A percentile compares a stretch with the other conserved stretches of the same genome.
These are phyloP conservation scores for Zaprionus capensis DNA, from an alignment of 1,140 invertebrate species.

Conservation along the genomic window DNA sequence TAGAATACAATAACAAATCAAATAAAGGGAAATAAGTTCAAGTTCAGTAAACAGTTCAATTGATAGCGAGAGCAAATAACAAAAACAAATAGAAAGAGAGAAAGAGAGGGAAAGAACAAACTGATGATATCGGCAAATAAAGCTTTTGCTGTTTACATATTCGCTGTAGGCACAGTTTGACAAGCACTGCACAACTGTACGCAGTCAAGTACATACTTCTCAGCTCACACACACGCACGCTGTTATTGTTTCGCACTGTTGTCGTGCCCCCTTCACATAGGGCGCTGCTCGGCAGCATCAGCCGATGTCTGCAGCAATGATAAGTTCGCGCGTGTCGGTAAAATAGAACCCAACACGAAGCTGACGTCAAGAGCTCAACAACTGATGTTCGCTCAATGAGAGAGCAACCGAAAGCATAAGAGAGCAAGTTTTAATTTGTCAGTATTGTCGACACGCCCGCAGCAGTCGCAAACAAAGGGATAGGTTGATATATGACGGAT, in stretches of 20 bases:
- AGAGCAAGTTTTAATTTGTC: conserved; percentile 22
- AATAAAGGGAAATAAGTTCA: background rate
- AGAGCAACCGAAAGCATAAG: background rate
- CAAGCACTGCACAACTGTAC: conserved; percentile 26
- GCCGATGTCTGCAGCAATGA: conserved; percentile 60
- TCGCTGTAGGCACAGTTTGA: conserved; percentile 43
- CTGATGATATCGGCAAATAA: background rate
- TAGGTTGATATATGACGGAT: background rate
- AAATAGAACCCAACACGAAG: background rate
- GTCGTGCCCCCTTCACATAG: conserved; percentile 12
- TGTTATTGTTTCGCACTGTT: conserved; percentile 12
- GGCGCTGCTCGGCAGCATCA: conserved; percentile 14
- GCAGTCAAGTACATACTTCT: background rate
- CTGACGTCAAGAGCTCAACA: background rate
- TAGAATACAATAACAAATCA: background rate
- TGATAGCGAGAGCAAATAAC: background rate
- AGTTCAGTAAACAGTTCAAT: background rate
- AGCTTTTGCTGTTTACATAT: conserved; percentile 5
- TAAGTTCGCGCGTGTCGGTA: conserved; percentile 51
- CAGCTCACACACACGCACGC: conserved; percentile 29
- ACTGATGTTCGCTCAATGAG: background rate
- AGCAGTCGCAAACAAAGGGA: background rate
- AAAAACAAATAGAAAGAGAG: background rate
- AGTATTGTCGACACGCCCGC: conserved; percentile 46
- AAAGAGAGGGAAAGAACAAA: background rate